These are phyloP conservation scores for Willisornis vidua DNA, from an alignment of 2,113 vertebrate genomes.

Conservation along the genomic window DNA sequence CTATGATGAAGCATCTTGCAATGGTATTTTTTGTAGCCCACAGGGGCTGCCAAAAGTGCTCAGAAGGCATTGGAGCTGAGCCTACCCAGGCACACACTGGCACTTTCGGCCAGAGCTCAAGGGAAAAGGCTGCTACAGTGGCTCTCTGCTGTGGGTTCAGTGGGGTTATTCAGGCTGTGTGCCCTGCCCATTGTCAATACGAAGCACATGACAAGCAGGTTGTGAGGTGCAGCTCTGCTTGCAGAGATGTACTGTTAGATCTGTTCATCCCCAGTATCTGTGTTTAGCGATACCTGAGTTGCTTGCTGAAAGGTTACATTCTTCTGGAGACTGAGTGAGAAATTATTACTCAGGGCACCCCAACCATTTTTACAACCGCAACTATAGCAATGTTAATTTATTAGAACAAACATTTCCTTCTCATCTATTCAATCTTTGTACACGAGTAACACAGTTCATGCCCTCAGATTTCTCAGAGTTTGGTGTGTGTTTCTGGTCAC, in stretches of 20 bases:
- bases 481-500: not conserved
- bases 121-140: not conserved
- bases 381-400: not conserved
- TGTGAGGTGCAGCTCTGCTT: not conserved
- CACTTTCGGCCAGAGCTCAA: not conserved
- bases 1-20: not conserved
- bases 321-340: not conserved
- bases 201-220: not conserved
- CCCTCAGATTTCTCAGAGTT: not conserved
- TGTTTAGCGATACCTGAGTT: not conserved
- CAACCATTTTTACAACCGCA: not conserved
- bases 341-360: not conserved
- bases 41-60: not conserved
- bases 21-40: not conserved
- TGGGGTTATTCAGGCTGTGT: not conserved
- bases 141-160: not conserved
- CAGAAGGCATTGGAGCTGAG: rapidly evolving
- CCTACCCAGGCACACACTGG: too few relatives aligned
- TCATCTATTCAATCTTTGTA: not conserved
- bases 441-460: not conserved
- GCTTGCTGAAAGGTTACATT: not conserved
- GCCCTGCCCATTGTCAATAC: not conserved
- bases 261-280: not conserved
- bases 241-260: not conserved
- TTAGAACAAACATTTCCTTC: not conserved